Conservation (phyloP, 1,140 invertebrate species). For the Sesamia nonagrioides region DNA sequence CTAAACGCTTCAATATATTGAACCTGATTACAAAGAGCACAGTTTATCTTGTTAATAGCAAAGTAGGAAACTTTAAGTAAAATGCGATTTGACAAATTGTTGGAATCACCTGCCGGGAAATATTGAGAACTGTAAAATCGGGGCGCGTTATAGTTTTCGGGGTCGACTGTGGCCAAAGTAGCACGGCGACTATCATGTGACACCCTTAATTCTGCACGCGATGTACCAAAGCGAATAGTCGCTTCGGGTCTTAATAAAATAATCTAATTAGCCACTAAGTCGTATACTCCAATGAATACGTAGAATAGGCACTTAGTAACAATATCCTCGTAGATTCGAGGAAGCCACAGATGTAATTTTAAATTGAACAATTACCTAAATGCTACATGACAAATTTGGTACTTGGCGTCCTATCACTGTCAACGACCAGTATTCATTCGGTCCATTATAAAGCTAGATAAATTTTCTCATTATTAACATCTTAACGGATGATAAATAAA, state of each 20-base stretch:
- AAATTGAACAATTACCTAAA: constrained; percentile 34
- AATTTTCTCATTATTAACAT: constrained; percentile 6
- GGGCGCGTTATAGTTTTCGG: constrained; percentile 22
- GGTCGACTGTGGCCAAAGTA: constrained; percentile 19
- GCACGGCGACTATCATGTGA: constrained; percentile 18
- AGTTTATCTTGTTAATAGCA: too few species aligned
- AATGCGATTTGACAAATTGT: neutral
- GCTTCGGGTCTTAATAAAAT: constrained; percentile 31
- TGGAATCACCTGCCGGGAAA: neutral
- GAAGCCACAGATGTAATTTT: constrained; percentile 30
- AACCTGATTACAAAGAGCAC: too few species aligned
- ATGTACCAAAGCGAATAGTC: constrained; percentile 13
- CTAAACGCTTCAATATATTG: too few species aligned
- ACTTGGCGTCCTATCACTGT: constrained; percentile 7
- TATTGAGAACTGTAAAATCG: constrained; percentile 11
- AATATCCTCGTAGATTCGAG: constrained; percentile 19
- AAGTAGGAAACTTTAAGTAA: too few species aligned
- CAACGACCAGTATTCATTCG: constrained; percentile 3
- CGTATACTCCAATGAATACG: neutral
- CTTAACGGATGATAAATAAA: neutral
- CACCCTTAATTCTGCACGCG: constrained; percentile 35
- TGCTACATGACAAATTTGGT: constrained; percentile 9
- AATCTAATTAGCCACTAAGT: constrained; percentile 28
- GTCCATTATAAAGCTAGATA: neutral
- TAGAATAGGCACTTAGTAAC: neutral